These are phyloP conservation scores for Drosophila formosana DNA, from an alignment of 2,888 invertebrate genomes.

Conservation along the genomic window DNA sequence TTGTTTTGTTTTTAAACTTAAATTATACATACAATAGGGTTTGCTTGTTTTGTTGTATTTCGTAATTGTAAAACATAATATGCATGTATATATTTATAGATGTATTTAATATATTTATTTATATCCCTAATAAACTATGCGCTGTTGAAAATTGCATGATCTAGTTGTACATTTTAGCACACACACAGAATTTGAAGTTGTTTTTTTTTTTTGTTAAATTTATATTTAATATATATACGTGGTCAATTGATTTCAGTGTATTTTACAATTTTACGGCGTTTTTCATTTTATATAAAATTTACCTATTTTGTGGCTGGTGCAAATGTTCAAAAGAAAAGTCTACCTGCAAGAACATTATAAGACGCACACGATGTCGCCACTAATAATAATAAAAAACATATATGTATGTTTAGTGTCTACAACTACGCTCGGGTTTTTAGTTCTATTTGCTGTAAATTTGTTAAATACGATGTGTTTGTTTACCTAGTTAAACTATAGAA, in stretches of 20 bases:
- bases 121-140: constrained; percentile 70
- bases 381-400: constrained; percentile 35
- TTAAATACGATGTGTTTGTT: constrained; percentile 66
- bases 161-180: constrained; percentile 56
- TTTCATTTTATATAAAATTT: constrained; percentile 51
- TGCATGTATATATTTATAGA: constrained; percentile 61
- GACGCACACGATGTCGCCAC: constrained; percentile 8
- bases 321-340: constrained; percentile 35
- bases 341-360: constrained; percentile 34
- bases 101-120: constrained; percentile 65
- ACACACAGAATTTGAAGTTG: constrained; percentile 50
- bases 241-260: constrained; percentile 42
- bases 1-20: constrained; percentile 61
- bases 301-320: constrained; percentile 52
- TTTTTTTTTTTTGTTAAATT: constrained; percentile 7
- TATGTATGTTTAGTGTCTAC: constrained; percentile 42
- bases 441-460: constrained; percentile 59
- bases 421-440: constrained; percentile 48
- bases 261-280: constrained; percentile 40
- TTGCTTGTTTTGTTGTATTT: constrained; percentile 40
- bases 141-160: constrained; percentile 48
- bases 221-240: constrained; percentile 24
- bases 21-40: constrained; percentile 66
- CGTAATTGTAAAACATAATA: constrained; percentile 77
- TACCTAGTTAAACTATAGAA: constrained; percentile 66